These are phyloP conservation scores for Epizoanthus ramosus DNA, from an alignment of 92 coral and sea anemone genomes.

Conservation along the genomic window DNA sequence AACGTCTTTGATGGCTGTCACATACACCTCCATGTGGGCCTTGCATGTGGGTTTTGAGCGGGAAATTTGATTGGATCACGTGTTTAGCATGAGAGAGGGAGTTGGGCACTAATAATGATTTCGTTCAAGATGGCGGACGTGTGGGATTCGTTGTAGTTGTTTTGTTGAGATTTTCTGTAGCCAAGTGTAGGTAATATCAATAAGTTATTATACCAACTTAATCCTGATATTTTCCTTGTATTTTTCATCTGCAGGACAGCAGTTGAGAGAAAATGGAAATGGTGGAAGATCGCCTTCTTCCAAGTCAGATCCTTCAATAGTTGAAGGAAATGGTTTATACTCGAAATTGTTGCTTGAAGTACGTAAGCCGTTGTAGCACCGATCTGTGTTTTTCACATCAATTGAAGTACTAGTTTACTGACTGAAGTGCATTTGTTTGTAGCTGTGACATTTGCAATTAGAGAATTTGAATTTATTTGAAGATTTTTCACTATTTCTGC, in stretches of 20 bases:
- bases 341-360: slow-evolving; percentile 87
- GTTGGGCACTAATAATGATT: slow-evolving; percentile 30
- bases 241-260: slow-evolving; percentile 65
- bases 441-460: neutral
- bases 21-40: too few species aligned
- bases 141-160: too few species aligned
- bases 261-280: slow-evolving; percentile 63
- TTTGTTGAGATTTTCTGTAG: too few species aligned
- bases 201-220: too few species aligned
- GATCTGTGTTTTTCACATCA: neutral
- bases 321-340: slow-evolving; percentile 84
- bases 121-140: slow-evolving; percentile 5
- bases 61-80: neutral
- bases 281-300: slow-evolving; percentile 52
- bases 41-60: neutral
- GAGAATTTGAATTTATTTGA: neutral
- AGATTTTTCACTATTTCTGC: neutral
- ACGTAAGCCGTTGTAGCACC: neutral
- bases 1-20: neutral
- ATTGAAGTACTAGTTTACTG: neutral
- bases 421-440: neutral
- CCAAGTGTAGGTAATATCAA: too few species aligned
- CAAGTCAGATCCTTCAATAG: slow-evolving; percentile 34
- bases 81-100: slow-evolving; percentile 33
- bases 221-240: too few species aligned